Evolutionary conservation across 2,113 vertebrate genomes (phyloP).

Genomic region (Tragelaphus strepsiceros): DNA sequence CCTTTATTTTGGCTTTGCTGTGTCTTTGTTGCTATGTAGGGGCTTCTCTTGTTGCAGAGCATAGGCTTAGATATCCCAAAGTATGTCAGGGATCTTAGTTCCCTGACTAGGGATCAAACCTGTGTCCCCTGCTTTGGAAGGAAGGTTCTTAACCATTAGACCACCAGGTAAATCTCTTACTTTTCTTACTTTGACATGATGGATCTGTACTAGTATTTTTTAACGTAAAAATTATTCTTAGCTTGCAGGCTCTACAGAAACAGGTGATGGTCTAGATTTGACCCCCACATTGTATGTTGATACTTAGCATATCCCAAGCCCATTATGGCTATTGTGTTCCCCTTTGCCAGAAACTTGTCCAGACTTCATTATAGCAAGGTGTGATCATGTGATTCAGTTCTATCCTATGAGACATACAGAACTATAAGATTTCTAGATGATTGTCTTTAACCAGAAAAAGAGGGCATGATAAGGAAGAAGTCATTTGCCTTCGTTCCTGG

Average conservation of each 20-base stretch:
- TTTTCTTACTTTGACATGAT: neutral
- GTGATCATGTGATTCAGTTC: neutral
- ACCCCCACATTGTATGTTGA: neutral
- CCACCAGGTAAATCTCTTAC: neutral
- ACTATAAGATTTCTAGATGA: neutral
- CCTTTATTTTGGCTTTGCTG: neutral
- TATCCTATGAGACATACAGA: neutral
- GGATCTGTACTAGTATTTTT: neutral
- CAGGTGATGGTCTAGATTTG: neutral
- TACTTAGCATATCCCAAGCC: neutral
- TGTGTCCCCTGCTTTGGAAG: neutral
- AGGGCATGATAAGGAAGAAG: neutral
- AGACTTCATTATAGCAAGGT: neutral
- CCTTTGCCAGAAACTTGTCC: neutral
- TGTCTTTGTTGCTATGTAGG: neutral
- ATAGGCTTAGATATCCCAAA: neutral
- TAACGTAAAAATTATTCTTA: neutral
- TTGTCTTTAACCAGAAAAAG: neutral
- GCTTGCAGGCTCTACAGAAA: neutral
- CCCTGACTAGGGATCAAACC: neutral
- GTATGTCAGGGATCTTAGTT: neutral
- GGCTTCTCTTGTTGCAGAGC: neutral
- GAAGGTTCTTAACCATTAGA: neutral
- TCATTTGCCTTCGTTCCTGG: neutral
- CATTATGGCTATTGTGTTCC: neutral